Evolutionary conservation across 2,888 invertebrate species (phyloP).

Genomic region (Hymenopus coronatus): DNA sequence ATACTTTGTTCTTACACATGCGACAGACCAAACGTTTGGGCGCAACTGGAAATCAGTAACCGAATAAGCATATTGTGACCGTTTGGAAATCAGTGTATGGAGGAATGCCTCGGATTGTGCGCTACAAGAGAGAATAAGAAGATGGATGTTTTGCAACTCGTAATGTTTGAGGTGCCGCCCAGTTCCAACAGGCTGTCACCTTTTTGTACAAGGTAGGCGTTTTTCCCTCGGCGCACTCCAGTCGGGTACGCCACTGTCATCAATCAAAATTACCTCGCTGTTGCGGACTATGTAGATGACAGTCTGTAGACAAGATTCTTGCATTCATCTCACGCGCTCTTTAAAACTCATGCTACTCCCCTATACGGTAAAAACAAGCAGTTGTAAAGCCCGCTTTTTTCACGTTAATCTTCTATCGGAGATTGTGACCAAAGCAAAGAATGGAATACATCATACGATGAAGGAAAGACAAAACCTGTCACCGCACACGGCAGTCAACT

Average conservation of each 20-base stretch:
- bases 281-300: background rate
- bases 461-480: background rate
- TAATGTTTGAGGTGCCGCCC: background rate
- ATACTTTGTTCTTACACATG: no score
- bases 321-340: background rate
- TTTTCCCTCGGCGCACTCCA: background rate
- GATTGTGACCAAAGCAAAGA: background rate
- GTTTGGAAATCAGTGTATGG: no score
- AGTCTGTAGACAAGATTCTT: background rate
- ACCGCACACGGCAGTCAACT: no score
- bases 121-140: background rate
- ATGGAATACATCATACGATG: background rate
- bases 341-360: background rate
- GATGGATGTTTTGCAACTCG: background rate
- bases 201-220: background rate
- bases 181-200: background rate
- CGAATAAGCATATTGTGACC: no score
- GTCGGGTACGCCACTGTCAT: slow-evolving; percentile 15
- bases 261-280: slow-evolving; percentile 19
- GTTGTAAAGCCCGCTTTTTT: background rate
- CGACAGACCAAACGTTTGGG: no score
- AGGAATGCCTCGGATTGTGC: no score
- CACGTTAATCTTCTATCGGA: background rate
- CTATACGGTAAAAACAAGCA: background rate
- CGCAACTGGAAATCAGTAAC: no score